Evolutionary conservation across 2,797 vertebrate genomes (phyloP).

Genomic region (Macropus fuliginosus): DNA sequence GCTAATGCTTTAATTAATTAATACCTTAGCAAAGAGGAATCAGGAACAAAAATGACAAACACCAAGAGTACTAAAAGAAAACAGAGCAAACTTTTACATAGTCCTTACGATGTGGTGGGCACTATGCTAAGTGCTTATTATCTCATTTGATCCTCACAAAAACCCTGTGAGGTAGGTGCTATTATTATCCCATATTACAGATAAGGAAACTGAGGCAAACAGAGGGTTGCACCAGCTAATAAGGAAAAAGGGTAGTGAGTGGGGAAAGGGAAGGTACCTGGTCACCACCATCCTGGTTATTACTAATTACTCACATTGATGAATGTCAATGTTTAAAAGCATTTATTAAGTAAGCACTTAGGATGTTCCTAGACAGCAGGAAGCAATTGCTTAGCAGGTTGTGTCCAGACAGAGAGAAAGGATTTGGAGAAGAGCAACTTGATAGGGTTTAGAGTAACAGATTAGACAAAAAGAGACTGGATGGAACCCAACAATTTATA

Average conservation of each 20-base stretch:
- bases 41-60: neutral
- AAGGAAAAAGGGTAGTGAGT: neutral
- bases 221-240: neutral
- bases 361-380: neutral
- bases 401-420: neutral
- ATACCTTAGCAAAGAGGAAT: neutral
- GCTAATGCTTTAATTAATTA: neutral
- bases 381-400: neutral
- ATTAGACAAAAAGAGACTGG: neutral
- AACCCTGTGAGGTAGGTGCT: neutral
- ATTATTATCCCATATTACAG: neutral
- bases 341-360: neutral
- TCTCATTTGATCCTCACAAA: neutral
- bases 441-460: neutral
- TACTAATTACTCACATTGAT: neutral
- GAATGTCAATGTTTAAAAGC: neutral
- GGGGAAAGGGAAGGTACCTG: neutral
- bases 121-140: neutral
- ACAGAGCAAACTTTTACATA: neutral
- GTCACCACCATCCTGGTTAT: neutral
- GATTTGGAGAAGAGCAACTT: neutral
- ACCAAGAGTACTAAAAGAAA: neutral
- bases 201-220: neutral
- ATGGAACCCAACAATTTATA: neutral
- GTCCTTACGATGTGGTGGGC: neutral